Base-by-base conservation (phyloP, 2,113 vertebrate genomes). In the Meleagris gallopavo region DNA sequence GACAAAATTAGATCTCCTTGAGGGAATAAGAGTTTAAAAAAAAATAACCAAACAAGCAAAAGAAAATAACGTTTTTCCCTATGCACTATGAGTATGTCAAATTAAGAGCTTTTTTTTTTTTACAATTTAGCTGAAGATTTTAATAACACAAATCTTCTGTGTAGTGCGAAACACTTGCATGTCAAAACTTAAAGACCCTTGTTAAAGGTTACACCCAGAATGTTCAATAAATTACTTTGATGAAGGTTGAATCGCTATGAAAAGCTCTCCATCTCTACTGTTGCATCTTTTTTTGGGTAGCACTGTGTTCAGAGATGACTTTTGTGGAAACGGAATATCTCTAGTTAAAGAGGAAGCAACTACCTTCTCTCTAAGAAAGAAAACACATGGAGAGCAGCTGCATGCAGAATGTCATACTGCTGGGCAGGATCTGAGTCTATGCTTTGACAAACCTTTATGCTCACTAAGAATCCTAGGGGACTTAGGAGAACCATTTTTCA, bases 361-460 rank as follows among this genome's bases (percentile, higher is more conserved):
- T 83, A 2, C 32, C 13, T 5, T 46, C 21, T 77, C 5, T 88
- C 34, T 65, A 41, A 32, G 9, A 55, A n/a, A 57, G 45, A 72
- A 81, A 81, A 32, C 25, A 72, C 1, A 0, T 36, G 55, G 30
- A 0, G 2, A 71, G n/a, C 27, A 83, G 38, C 54, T 85, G 50
- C 0, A 0, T 43, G 43, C 40, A 66, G 81, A 70, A 41, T 0
- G 0, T 22, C 21, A 38, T 86, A 41, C 13, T 83, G 52, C 48
- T 55, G 60, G 66, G 36, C 52, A 71, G 16, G 10, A 64, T 46
- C 30, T 4, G 9, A 38, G 11, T 12, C 12, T 1, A 24, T 72
- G 46, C 38, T 78, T 64, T 69, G 61, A 54, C 60, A 83, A 87
- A 54, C 34, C 43, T 43, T 30, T 38, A 14, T 46, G 18, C 2